Evolutionary conservation across 2,888 invertebrate genomes (phyloP), one percentile per base, ranked within the genome.

Genomic region (Leptothorax acervorum): DNA sequence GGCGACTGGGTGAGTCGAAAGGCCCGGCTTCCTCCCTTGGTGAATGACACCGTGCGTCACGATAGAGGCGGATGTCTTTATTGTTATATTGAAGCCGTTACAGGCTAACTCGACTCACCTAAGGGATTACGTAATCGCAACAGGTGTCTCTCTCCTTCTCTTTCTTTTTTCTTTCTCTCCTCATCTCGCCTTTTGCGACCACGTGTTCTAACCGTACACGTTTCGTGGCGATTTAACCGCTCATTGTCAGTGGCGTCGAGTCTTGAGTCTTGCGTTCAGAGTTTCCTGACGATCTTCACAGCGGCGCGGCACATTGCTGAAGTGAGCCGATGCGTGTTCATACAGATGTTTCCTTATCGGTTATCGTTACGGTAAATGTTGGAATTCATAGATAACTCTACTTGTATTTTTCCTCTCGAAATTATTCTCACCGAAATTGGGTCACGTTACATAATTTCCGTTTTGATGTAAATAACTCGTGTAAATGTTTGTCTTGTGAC

Each of bases 61-160:
- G 73, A 48, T 71, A 78, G 66, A 78, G 66, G 86, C 89, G 84
- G 90, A 89, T 83, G 86, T 85, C 87, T 90, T 90, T 90, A 90
- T 90, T 87, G 87, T 90, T 76, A 81, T 68, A 23, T 63, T 2
- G 81, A 76, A 74, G 83, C 79, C 84, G 86, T 89, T 78, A 75
- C 73, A 66, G 68, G 82, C 85, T 86, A 71, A 68, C 53, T 28
- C 73, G 76, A 63, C 66, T 88, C 89, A 87, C 89, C 87, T 89
- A 86, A 87, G 83, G 82, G 84, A 79, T 85, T 91, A 90, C 86
- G 87, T 90, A 91, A 91, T 88, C 86, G 88, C 89, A 91, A 86
- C 91, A 90, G 91, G 90, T 91, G 91, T 89, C 85, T 88, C 84
- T 66, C 73, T 51, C 60, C 12, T 18, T 12, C 48, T 57, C 81